These are phyloP conservation scores for Sus scrofa DNA, from an alignment of 2,113 vertebrate species.

Conservation along the genomic window T2T-Sscrofa CM000821.6:48737501-48738000, in stretches of 20 bases:
- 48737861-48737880: background rate
- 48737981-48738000: background rate
- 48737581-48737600: conserved; percentile 57
- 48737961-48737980: background rate
- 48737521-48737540: conserved; percentile 52
- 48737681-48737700: conserved; percentile 7
- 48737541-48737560: conserved; percentile 29
- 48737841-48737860: background rate
- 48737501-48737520: conserved; percentile 65
- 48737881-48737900: conserved; percentile 28
- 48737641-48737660: background rate
- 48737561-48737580: background rate
- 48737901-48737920: background rate
- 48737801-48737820: background rate
- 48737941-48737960: background rate
- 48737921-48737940: background rate
- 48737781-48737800: background rate
- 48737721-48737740: background rate
- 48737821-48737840: background rate
- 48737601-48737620: background rate
- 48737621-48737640: background rate
- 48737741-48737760: background rate
- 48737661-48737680: background rate
- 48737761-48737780: background rate
- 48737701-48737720: conserved; percentile 37